phyloP scores from a whole-genome alignment of 2,113 vertebrate species.

The Cynopterus brachyotis region DNA sequence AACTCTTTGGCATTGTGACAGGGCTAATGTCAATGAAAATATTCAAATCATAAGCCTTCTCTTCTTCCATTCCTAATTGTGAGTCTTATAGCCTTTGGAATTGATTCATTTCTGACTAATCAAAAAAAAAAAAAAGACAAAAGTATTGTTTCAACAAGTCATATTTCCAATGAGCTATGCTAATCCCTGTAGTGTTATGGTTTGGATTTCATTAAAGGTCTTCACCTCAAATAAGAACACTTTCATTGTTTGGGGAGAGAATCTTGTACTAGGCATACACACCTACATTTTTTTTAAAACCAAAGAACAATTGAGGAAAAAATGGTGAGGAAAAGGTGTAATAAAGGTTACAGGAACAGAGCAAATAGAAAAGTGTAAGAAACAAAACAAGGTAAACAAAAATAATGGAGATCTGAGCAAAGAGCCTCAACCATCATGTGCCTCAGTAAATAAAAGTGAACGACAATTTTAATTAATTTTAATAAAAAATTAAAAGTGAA shows the following conservation, averaged over 20 bases:
- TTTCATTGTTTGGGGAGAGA: background rate
- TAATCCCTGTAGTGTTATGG: background rate
- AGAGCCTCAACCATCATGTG: background rate
- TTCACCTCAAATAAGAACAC: background rate
- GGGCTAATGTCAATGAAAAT: background rate
- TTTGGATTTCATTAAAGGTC: background rate
- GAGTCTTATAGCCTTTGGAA: background rate
- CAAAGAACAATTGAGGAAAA: background rate
- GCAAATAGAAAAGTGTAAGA: background rate
- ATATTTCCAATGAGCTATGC: background rate
- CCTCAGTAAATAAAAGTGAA: background rate
- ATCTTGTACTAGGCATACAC: background rate
- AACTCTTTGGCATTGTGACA: constrained; percentile 36
- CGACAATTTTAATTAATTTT: background rate
- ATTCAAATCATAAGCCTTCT: background rate
- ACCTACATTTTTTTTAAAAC: background rate
- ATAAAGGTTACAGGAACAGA: background rate
- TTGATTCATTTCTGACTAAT: constrained; percentile 7
- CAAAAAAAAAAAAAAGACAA: background rate
- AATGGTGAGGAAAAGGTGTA: background rate
- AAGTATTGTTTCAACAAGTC: background rate
- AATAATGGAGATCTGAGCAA: background rate
- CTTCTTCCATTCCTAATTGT: constrained; percentile 7
- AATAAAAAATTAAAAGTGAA: background rate
- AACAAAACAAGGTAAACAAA: background rate